phyloP scores from a whole-genome alignment of 2,797 vertebrate genomes.

The Acrocephalus scirpaceus region DNA sequence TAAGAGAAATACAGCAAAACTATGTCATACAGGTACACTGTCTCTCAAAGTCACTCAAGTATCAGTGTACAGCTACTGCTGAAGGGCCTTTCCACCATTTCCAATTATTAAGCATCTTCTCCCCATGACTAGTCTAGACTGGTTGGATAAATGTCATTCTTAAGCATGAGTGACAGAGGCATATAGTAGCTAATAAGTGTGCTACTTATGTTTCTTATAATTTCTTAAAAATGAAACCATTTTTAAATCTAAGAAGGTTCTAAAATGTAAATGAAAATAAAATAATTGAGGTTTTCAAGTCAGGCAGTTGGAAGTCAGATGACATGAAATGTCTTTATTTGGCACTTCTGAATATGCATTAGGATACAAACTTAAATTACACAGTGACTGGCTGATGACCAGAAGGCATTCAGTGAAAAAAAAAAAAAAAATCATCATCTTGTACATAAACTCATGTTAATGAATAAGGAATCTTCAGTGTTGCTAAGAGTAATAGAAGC shows the following conservation, averaged over 20 bases:
- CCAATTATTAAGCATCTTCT: neutral
- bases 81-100: neutral
- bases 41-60: neutral
- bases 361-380: constrained; percentile 8
- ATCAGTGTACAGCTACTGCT: neutral
- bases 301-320: neutral
- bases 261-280: neutral
- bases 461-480: neutral
- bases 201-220: neutral
- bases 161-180: neutral
- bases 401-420: neutral
- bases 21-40: neutral
- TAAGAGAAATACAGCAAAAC: neutral
- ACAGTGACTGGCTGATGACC: neutral
- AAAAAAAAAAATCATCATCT: neutral
- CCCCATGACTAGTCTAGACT: neutral
- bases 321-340: neutral
- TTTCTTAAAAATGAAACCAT: neutral
- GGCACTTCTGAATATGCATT: neutral
- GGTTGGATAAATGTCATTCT: neutral
- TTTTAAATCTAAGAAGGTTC: neutral
- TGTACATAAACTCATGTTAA: neutral
- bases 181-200: neutral
- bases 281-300: neutral
- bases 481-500: neutral